Conservation (phyloP, 2,797 vertebrate genomes). For the Sebastolobus altivelis region DNA sequence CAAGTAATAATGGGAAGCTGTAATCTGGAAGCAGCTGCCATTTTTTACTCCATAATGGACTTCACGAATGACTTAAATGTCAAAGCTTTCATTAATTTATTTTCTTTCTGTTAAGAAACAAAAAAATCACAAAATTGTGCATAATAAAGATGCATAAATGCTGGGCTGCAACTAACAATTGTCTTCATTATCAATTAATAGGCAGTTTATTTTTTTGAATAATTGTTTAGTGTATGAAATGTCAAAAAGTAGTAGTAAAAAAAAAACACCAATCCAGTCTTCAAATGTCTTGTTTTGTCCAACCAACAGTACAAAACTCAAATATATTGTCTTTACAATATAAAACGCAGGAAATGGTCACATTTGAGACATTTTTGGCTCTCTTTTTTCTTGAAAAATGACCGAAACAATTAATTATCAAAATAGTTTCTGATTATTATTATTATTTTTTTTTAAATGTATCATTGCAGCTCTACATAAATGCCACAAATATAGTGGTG, state of each 20-base stretch:
- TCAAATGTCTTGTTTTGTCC: not conserved
- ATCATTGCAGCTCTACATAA: not conserved
- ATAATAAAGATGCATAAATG: no score
- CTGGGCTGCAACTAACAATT: not conserved
- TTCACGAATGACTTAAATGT: not conserved
- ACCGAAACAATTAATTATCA: no score
- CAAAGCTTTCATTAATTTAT: not conserved
- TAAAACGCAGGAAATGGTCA: not conserved
- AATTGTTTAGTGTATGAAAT: not conserved
- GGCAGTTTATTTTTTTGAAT: not conserved
- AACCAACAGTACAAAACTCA: not conserved
- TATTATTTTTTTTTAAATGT: fast-evolving
- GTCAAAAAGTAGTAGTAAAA: not conserved
- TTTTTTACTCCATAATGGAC: not conserved
- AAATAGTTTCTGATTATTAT: no score
- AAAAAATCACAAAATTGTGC: no score
- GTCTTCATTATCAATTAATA: not conserved
- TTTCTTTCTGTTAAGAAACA: no score
- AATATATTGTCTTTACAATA: not conserved
- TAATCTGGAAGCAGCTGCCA: not conserved
- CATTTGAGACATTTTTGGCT: no score
- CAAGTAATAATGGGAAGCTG: not conserved
- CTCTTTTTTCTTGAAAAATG: no score
- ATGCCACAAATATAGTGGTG: not conserved
- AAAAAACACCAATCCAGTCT: not conserved